These are phyloP conservation scores for Ictalurus punctatus DNA, from an alignment of 2,113 vertebrate species.

Conservation along the genomic window DNA sequence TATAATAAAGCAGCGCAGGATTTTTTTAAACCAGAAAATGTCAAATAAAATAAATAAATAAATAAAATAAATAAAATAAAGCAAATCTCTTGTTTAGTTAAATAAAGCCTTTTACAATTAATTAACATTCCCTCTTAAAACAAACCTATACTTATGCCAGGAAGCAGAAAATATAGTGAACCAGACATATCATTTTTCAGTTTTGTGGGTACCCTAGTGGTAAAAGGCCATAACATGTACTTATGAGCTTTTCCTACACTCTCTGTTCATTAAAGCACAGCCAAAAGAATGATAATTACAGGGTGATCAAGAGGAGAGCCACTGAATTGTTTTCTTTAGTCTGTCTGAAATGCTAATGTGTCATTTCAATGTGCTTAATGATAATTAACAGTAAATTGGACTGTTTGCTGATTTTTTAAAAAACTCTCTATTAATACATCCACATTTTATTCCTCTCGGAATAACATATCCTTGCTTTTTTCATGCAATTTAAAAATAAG, in stretches of 20 bases:
- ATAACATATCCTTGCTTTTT: not conserved
- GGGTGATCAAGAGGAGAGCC: conserved; percentile 58
- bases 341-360: conserved; percentile 62
- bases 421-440: conserved; percentile 46
- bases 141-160: conserved; percentile 27
- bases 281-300: conserved; percentile 62
- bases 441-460: conserved; percentile 26
- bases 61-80: not conserved
- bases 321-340: conserved; percentile 62
- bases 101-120: conserved; percentile 8
- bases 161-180: conserved; percentile 18
- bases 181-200: conserved; percentile 38
- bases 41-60: too few species aligned
- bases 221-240: conserved; percentile 46
- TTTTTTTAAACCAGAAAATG: conserved; percentile 7
- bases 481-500: conserved; percentile 17
- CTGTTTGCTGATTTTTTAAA: conserved; percentile 49
- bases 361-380: conserved; percentile 61
- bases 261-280: conserved; percentile 51
- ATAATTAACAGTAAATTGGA: conserved; percentile 56
- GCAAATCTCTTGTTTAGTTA: conserved; percentile 1
- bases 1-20: not conserved
- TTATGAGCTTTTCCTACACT: conserved; percentile 16
- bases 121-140: conserved; percentile 2
- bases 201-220: conserved; percentile 57